Conservation (phyloP, 2,888 invertebrate species). For the Caenorhabditis doughertyi region DNA sequence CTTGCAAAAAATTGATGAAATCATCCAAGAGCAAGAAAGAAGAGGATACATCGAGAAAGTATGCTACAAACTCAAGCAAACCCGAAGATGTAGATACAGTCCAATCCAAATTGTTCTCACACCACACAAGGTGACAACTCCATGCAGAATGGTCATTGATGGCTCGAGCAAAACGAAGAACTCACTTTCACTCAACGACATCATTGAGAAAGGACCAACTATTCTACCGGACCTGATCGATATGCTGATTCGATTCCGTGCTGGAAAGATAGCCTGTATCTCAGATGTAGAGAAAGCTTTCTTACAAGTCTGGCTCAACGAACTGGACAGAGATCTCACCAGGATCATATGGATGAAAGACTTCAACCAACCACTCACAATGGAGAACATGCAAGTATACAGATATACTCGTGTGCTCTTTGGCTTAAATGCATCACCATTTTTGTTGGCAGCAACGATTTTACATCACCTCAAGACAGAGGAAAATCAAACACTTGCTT, state of each 20-base stretch:
- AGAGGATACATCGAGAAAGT: too few relatives aligned
- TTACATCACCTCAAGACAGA: slow-evolving; percentile 47
- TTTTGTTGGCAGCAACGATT: slow-evolving; percentile 49
- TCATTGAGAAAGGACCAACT: slow-evolving; percentile 59
- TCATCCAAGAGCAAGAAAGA: too few relatives aligned
- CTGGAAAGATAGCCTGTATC: slow-evolving; percentile 11
- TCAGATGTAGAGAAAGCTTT: slow-evolving; percentile 69
- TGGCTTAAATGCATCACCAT: slow-evolving; percentile 48
- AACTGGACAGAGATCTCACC: slow-evolving; percentile 30
- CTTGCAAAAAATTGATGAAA: too few relatives aligned
- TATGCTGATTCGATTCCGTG: slow-evolving; percentile 63
- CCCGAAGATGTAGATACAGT: too few relatives aligned
- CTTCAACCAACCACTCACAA: slow-evolving; percentile 11
- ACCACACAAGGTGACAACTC: slow-evolving; percentile 63
- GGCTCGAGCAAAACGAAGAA: slow-evolving; percentile 48
- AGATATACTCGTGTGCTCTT: slow-evolving; percentile 62
- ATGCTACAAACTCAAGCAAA: too few relatives aligned
- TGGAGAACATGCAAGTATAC: slow-evolving; percentile 44
- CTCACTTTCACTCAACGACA: slow-evolving; percentile 63
- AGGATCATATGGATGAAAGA: slow-evolving; percentile 65
- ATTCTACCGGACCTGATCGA: slow-evolving; percentile 54
- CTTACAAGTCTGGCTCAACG: slow-evolving; percentile 46
- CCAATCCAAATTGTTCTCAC: slow-evolving; percentile 66
- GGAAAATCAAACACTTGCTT: slow-evolving; percentile 27
- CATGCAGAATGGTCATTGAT: slow-evolving; percentile 24